Base-by-base conservation (phyloP, 2,113 vertebrate species). In the Potamarius usumacintae region DNA sequence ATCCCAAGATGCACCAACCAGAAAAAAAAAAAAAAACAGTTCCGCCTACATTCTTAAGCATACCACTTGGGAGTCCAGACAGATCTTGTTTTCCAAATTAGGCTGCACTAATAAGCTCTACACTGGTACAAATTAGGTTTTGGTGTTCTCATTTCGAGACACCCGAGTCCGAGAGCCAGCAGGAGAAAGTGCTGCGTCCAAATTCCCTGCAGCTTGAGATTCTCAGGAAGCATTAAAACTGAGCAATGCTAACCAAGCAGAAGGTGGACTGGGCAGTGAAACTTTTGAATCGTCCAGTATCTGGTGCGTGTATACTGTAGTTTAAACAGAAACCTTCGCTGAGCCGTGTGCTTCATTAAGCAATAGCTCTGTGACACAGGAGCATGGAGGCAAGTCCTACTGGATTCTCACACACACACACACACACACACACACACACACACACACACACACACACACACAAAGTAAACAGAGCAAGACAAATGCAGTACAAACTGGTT, bases 401-500 rank as follows among this genome's bases (percentile, higher is more conserved):
- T 72, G 87, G 87, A 83, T 42, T 15, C 76, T 30, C 76, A 30
- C 62, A 88, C 63, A 42, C 42, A 4, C 42, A 82, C 42, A 82
- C 69, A 65, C 88, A 85, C 30, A 30, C 30, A 30, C 30, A 30
- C 30, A 30, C 30, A 30, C 30, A 30, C 30, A 30, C 30, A 30
- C 30, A 30, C 30, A 30, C 30, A 30, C 74, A 48, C 62, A 88
- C 63, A 42, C 42, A 4, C 42, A 82, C 42, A 82, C 69, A 65
- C 88, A 85, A 77, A 58, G 88, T 88, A 89, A 93, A 95, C 89
- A 91, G 82, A 89, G 57, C 17, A 42, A 88, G 74, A 71, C 89
- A 74, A 87, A 84, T 90, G 86, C 22, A 88, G 82, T 50, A 89
- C 94, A 94, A 95, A 95, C 94, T 88, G 92, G 94, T 96, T 95